Percentiles rank a stretch among this genome's conserved stretches.
Conservation (phyloP, 2,888 invertebrate genomes). For the Eilema griseolum region DNA sequence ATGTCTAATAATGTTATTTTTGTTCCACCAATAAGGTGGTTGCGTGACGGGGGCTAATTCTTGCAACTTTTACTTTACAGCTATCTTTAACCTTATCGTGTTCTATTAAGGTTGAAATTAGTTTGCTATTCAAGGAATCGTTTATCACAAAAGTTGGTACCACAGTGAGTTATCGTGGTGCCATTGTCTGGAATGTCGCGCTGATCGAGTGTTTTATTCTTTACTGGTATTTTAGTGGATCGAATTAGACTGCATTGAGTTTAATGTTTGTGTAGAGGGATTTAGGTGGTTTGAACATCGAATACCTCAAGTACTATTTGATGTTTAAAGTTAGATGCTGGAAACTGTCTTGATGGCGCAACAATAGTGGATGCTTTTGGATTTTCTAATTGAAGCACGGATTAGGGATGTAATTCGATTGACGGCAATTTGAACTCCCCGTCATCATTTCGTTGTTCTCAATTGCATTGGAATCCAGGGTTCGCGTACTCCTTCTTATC, state of each 20-base stretch:
- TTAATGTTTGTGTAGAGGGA: slow-evolving; percentile 32
- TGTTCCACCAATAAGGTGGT: slow-evolving; percentile 68
- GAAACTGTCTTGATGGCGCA: neutral
- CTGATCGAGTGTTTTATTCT: slow-evolving; percentile 66
- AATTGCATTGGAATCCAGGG: too few species aligned
- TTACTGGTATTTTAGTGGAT: slow-evolving; percentile 58
- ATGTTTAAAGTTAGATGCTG: neutral
- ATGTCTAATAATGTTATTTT: slow-evolving; percentile 75
- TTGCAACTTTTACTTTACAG: slow-evolving; percentile 35
- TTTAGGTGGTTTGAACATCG: slow-evolving; percentile 1
- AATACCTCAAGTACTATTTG: neutral
- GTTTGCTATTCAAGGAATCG: slow-evolving; percentile 33
- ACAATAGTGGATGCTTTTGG: neutral
- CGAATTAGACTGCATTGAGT: slow-evolving; percentile 53
- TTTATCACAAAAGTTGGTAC: slow-evolving; percentile 60
- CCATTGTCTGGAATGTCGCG: slow-evolving; percentile 65
- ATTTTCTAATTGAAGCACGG: too few species aligned
- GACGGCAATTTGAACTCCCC: too few species aligned
- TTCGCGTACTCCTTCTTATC: too few species aligned
- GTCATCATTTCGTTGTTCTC: too few species aligned
- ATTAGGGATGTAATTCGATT: too few species aligned
- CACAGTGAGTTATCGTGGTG: slow-evolving; percentile 63
- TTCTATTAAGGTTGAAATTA: slow-evolving; percentile 47
- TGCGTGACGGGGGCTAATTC: slow-evolving; percentile 63
- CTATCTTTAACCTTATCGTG: slow-evolving; percentile 43